These are phyloP conservation scores for Philereme transversata DNA, from an alignment of 2,888 invertebrate species.

Conservation along the genomic window DNA sequence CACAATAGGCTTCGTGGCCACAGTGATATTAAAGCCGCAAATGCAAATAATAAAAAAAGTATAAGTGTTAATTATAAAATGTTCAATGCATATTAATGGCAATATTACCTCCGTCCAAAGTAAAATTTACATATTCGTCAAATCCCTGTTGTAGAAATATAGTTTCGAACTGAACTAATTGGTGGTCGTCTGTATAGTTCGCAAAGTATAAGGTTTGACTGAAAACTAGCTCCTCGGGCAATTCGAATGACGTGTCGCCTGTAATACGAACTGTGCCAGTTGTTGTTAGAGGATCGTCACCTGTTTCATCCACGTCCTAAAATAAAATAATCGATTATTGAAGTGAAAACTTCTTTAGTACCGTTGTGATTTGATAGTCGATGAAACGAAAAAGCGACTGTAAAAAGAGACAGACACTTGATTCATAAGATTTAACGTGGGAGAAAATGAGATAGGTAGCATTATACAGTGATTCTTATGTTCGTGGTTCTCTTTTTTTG, in stretches of 20 bases:
- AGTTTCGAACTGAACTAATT: constrained; percentile 49
- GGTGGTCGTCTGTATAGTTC: constrained; percentile 58
- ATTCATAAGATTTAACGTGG: no score
- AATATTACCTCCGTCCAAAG: constrained; percentile 62
- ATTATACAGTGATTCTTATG: no score
- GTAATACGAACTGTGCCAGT: constrained; percentile 59
- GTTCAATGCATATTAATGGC: neutral
- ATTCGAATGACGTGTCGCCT: constrained; percentile 61
- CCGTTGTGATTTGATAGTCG: no score
- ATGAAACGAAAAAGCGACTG: no score
- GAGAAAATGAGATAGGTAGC: no score
- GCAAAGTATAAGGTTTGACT: constrained; percentile 69
- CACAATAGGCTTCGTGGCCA: no score
- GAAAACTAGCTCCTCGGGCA: constrained; percentile 77
- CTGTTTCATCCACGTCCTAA: constrained; percentile 69
- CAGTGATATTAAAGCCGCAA: no score
- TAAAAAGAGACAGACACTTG: no score
- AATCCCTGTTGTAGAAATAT: constrained; percentile 65
- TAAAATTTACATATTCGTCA: constrained; percentile 59
- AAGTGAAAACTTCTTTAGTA: no score
- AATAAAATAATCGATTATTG: constrained; percentile 4
- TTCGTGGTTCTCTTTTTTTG: no score
- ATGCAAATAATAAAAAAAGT: neutral
- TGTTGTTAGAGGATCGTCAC: constrained; percentile 51
- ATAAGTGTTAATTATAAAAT: neutral